Evolutionary conservation across 2,888 invertebrate genomes (phyloP).

Genomic region (Tipula unca): DNA sequence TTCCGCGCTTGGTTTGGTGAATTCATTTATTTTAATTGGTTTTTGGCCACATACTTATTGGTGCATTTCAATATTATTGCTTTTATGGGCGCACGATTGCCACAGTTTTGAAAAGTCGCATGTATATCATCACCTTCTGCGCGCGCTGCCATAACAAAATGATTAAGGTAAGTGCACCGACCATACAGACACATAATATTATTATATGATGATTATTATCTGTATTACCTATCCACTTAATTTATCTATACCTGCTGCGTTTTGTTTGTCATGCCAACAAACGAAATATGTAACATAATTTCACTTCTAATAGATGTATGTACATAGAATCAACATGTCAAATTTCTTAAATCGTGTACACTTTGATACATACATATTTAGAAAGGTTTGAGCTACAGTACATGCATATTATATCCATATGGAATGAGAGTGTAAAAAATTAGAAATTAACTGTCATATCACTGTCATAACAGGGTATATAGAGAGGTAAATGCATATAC

Average conservation of each 20-base stretch:
- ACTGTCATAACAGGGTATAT: not conserved
- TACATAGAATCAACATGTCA: not conserved
- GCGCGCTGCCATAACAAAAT: not conserved
- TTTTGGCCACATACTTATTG: conserved; percentile 4
- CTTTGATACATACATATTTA: not conserved
- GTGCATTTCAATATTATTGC: not conserved
- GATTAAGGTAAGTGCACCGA: not conserved
- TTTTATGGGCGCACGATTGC: not conserved
- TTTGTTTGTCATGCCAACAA: not conserved
- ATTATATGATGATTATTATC: not conserved
- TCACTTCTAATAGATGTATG: not conserved
- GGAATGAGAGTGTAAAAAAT: not conserved
- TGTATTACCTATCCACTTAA: too few species aligned
- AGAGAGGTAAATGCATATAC: not conserved
- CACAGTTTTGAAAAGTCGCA: not conserved
- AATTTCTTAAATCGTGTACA: not conserved
- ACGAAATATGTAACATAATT: not conserved
- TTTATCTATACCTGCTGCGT: not conserved
- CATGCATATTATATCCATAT: not conserved
- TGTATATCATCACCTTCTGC: not conserved
- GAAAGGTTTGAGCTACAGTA: not conserved
- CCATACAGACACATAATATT: not conserved
- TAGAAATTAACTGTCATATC: not conserved
- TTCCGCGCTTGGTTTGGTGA: not conserved
- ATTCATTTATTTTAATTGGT: not conserved